Evolutionary conservation across 2,888 invertebrate genomes (phyloP), one percentile per base, ranked within the genome.

Genomic region (Acronicta alni): DNA sequence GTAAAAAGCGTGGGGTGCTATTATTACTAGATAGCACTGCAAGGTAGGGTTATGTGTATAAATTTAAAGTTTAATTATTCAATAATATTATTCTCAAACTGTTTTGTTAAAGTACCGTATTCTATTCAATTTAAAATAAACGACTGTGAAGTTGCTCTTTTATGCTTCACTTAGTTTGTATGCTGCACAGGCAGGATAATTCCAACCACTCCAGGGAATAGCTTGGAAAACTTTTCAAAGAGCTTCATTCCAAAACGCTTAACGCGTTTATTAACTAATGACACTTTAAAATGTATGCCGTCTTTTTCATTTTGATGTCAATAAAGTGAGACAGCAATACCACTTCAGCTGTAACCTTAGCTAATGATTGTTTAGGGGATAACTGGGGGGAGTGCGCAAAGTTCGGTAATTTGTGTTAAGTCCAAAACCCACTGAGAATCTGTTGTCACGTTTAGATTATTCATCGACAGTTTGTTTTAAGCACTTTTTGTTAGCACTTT

Each of bases 141-240:
- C 42, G 52, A 57, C 44, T 44, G 9, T 44, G 57, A 68, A 75
- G 57, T 75, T 71, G 39, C 43, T 54, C 23, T 7, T 57, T 51
- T 59, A 35, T 71, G 48, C 64, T 64, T 45, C 55, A 61, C 57
- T 57, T 39, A 57, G 56, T 70, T 58, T 49, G 45, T 52, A 49
- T 72, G 75, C 60, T 67, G 35, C 53, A 47, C 35, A 43, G 43
- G 37, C 39, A 44, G 42, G 37, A 17, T 67, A 23, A 47, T 55
- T 54, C 30, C 15, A 44, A 68, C 42, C 48, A 39, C 59, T 58
- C 63, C 32, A 9, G 67, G 57, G 63, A 61, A 49, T 57, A 44
- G n/a, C 41, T 18, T 20, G 16, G 26, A 7, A 48, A 73, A 70
- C 38, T 67, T 70, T 38, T 30, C 43, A 48, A 42, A 46, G 23